phyloP scores from a whole-genome alignment of 2,797 vertebrate species.

The Pseudopleuronectes americanus region DNA sequence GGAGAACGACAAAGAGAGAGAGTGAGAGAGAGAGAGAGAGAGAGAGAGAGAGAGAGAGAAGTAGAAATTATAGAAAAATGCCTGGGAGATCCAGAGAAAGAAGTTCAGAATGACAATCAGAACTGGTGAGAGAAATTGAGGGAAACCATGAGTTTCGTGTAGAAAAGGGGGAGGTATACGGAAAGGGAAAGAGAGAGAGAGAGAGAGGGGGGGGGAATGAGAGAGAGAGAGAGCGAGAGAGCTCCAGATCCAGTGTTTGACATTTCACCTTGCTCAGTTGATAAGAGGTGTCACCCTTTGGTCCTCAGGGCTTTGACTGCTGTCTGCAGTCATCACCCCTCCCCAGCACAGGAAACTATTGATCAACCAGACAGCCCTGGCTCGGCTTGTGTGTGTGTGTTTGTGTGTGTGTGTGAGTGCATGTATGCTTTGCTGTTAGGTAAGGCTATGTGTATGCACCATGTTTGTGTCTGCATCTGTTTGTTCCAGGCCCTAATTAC shows the following conservation, averaged over 20 bases:
- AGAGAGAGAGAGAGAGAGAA: constrained; percentile 17
- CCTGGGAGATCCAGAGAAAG: constrained; percentile 40
- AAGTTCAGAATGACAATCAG: constrained; percentile 52
- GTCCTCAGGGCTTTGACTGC: constrained; percentile 81
- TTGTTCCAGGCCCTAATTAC: constrained; percentile 49
- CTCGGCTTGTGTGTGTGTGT: constrained; percentile 46
- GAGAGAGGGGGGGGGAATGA: constrained; percentile 39
- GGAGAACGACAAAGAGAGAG: constrained; percentile 29
- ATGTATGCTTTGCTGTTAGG: constrained; percentile 15
- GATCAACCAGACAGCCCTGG: constrained; percentile 77
- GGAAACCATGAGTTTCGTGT: constrained; percentile 28
- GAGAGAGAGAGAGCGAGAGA: constrained; percentile 53
- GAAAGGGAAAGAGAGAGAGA: background rate
- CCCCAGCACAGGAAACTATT: constrained; percentile 81
- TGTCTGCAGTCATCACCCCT: constrained; percentile 80
- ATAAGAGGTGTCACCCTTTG: constrained; percentile 83
- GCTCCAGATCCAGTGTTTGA: constrained; percentile 80
- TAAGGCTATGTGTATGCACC: constrained; percentile 29
- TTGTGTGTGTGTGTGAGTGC: constrained; percentile 10
- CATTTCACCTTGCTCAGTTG: constrained; percentile 84
- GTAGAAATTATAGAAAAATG: constrained; percentile 29
- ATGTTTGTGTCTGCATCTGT: constrained; percentile 11
- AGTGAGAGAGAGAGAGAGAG: constrained; percentile 23
- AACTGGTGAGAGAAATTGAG: constrained; percentile 42
- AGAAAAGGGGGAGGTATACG: constrained; percentile 20